phyloP scores from a whole-genome alignment of 2,797 vertebrate genomes.

The Lacerta agilis region DNA sequence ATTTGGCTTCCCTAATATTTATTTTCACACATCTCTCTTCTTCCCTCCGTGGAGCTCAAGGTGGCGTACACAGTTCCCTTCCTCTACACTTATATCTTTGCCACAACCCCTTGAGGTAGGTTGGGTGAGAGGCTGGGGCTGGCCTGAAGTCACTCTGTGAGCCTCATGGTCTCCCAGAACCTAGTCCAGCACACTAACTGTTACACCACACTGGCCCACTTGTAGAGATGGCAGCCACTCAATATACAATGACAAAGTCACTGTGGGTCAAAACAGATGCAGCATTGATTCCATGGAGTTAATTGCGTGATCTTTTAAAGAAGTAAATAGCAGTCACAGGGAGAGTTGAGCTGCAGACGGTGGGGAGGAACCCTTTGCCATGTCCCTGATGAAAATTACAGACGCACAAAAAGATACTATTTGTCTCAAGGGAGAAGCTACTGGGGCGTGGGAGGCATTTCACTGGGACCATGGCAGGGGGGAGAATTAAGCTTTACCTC shows the following conservation, averaged over 20 bases:
- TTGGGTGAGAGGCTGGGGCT: no score
- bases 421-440: not conserved
- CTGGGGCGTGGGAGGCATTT: no score
- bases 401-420: not conserved
- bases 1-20: constrained; percentile 6
- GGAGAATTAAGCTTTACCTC: no score
- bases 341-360: not conserved
- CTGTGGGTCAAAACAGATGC: not conserved
- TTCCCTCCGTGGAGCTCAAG: no score
- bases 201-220: constrained; percentile 40
- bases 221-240: constrained; percentile 40
- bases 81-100: no score
- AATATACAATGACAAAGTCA: constrained; percentile 33
- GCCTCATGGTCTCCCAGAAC: no score
- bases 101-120: no score
- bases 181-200: no score
- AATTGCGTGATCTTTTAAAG: not conserved
- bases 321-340: not conserved
- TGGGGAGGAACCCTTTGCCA: not conserved
- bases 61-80: no score
- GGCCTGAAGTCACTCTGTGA: no score
- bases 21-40: no score
- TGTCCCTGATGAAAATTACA: not conserved
- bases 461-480: no score
- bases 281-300: not conserved